These are phyloP conservation scores for Cepaea nemoralis DNA, from an alignment of 1,140 invertebrate species.

Conservation along the genomic window DNA sequence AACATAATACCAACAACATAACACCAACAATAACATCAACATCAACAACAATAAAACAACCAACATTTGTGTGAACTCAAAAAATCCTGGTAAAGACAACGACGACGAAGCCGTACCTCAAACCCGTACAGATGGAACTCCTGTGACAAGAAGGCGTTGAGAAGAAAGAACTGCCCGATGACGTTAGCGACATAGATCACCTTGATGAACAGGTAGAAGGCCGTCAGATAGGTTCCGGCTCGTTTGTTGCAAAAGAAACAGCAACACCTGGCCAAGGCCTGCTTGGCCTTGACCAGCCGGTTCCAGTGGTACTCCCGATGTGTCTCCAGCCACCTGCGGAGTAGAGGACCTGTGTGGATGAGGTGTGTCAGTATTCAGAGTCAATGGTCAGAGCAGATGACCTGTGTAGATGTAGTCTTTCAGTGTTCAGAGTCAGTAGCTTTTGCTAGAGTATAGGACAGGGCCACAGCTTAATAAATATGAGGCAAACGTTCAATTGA, in stretches of 20 bases:
- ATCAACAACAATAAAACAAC: background rate
- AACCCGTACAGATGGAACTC: slow-evolving; percentile 73
- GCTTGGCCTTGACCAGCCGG: slow-evolving; percentile 56
- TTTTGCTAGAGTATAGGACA: too few relatives aligned
- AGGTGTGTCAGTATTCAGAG: too few relatives aligned
- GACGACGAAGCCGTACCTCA: too few relatives aligned
- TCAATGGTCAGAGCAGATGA: too few relatives aligned
- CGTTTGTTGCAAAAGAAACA: slow-evolving; percentile 66
- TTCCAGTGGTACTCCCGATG: slow-evolving; percentile 63
- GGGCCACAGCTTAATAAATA: too few relatives aligned
- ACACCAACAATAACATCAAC: too few relatives aligned
- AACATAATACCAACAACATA: too few relatives aligned
- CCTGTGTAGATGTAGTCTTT: too few relatives aligned
- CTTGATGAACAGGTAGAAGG: slow-evolving; percentile 68
- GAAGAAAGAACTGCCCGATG: slow-evolving; percentile 67
- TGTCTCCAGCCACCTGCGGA: slow-evolving; percentile 55
- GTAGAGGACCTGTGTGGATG: too few relatives aligned
- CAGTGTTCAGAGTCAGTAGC: too few relatives aligned
- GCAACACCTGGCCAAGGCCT: slow-evolving; percentile 53
- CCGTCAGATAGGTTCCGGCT: slow-evolving; percentile 65
- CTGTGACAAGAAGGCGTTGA: slow-evolving; percentile 70
- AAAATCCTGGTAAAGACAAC: background rate
- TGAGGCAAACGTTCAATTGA: too few relatives aligned
- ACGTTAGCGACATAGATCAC: slow-evolving; percentile 65
- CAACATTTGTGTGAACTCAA: background rate